Percentiles rank a stretch among this genome's conserved stretches.
phyloP scores from a whole-genome alignment of 2,797 vertebrate genomes.

The Schizopygopsis malacanthus region DNA sequence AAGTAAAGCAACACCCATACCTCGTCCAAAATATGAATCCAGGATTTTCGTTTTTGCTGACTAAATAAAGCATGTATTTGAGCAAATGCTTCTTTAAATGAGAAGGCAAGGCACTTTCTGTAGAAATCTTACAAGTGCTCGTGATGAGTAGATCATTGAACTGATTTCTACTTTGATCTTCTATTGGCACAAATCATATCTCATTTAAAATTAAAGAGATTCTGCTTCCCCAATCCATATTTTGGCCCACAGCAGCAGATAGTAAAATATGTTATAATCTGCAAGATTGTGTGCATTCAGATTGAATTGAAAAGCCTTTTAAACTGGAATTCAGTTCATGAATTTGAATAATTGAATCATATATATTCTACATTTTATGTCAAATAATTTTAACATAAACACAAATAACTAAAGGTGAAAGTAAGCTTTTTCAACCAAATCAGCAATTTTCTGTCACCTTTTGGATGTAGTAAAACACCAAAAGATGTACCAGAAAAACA shows the following conservation, averaged over 20 bases:
- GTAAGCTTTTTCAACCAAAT: not conserved
- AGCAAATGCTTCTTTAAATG: not conserved
- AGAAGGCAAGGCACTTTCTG: not conserved
- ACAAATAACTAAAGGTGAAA: not conserved
- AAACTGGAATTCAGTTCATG: not conserved
- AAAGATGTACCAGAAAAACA: not conserved
- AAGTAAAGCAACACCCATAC: not conserved
- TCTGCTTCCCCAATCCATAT: not conserved
- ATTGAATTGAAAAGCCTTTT: not conserved
- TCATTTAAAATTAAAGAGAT: not conserved
- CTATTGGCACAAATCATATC: constrained; percentile 1
- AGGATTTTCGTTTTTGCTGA: constrained; percentile 5
- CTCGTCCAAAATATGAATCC: not conserved
- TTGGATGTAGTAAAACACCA: not conserved
- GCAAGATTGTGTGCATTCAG: not conserved
- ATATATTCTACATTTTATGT: not conserved
- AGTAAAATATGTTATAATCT: not conserved
- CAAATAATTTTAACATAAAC: not conserved
- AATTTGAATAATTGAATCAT: not conserved
- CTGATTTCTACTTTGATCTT: constrained; percentile 14
- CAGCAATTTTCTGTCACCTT: not conserved
- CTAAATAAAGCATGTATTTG: not conserved
- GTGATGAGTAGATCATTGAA: not conserved
- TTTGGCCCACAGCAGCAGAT: not conserved
- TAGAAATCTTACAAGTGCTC: not conserved